phyloP scores from a whole-genome alignment of 2,888 invertebrate species.

The Andrena bicolor region DNA sequence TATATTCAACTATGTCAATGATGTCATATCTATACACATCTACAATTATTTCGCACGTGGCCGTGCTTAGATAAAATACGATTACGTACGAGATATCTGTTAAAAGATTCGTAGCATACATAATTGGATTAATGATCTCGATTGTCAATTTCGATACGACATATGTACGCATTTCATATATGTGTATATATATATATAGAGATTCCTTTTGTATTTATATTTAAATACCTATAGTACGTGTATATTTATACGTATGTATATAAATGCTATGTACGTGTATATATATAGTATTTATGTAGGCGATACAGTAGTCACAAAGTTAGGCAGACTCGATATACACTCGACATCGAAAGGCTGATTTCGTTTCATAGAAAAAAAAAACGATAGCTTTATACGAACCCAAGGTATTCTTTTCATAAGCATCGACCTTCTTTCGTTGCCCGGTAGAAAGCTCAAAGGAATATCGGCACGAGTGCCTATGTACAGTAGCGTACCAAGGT shows the following conservation, averaged over 20 bases:
- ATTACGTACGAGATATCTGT: slow-evolving; percentile 54
- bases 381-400: not conserved
- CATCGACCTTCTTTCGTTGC: not conserved
- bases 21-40: slow-evolving; percentile 42
- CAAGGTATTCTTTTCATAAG: not conserved
- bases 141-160: slow-evolving; percentile 80
- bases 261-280: slow-evolving; percentile 28
- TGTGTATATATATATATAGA: slow-evolving; percentile 25
- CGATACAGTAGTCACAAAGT: slow-evolving; percentile 54
- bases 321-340: slow-evolving; percentile 53
- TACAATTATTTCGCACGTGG: slow-evolving; percentile 52
- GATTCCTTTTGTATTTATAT: slow-evolving; percentile 33
- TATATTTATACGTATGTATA: slow-evolving; percentile 37
- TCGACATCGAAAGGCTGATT: slow-evolving; percentile 47
- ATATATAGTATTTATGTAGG: slow-evolving; percentile 46
- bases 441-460: slow-evolving; percentile 1
- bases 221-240: slow-evolving; percentile 43
- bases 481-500: not conserved
- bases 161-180: slow-evolving; percentile 38
- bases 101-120: slow-evolving; percentile 53
- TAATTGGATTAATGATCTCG: slow-evolving; percentile 70
- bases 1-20: slow-evolving; percentile 49
- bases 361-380: slow-evolving; percentile 48
- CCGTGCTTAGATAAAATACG: slow-evolving; percentile 37
- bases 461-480: not conserved